phyloP scores from a whole-genome alignment of 1,140 invertebrate species.

The Carposina sasakii region DNA sequence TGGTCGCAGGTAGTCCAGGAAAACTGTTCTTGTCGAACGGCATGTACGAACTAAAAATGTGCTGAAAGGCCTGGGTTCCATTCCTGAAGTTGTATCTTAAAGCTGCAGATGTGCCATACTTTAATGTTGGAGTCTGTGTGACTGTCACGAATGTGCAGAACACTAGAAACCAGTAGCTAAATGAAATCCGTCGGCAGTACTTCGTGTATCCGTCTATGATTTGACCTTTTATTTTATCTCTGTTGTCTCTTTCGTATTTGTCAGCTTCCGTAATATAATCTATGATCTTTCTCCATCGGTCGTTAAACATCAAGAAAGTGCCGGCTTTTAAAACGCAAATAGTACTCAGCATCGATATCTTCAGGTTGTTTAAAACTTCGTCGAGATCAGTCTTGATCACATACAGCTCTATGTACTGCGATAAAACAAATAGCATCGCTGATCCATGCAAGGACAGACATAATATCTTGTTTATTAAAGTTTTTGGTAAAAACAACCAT shows the following conservation, averaged over 20 bases:
- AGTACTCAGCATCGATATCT: conserved; percentile 54
- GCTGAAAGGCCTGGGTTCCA: conserved; percentile 50
- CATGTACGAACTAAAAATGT: conserved; percentile 56
- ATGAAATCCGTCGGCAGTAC: conserved; percentile 44
- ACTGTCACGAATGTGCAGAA: conserved; percentile 39
- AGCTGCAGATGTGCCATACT: conserved; percentile 33
- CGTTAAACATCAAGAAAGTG: conserved; percentile 47
- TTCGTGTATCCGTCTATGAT: conserved; percentile 46
- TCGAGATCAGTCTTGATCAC: conserved; percentile 47
- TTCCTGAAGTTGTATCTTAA: conserved; percentile 39
- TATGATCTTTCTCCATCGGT: conserved; percentile 41
- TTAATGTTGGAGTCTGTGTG: conserved; percentile 33
- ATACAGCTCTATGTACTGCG: conserved; percentile 52
- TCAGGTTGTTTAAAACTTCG: conserved; percentile 48
- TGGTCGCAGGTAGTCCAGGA: conserved; percentile 44
- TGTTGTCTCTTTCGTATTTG: conserved; percentile 41
- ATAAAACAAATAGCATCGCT: conserved; percentile 41
- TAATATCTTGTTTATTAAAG: conserved; percentile 21
- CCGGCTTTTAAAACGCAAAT: conserved; percentile 47
- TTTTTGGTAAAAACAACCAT: conserved; percentile 46
- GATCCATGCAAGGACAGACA: conserved; percentile 40
- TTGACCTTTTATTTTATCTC: conserved; percentile 21
- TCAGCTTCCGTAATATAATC: conserved; percentile 51
- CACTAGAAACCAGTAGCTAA: conserved; percentile 48
- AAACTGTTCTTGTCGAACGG: conserved; percentile 48